Evolutionary conservation across 92 coral and sea anemone genomes (phyloP), one percentile per base, ranked within the genome.

Genomic region (Actinostola sp.): DNA sequence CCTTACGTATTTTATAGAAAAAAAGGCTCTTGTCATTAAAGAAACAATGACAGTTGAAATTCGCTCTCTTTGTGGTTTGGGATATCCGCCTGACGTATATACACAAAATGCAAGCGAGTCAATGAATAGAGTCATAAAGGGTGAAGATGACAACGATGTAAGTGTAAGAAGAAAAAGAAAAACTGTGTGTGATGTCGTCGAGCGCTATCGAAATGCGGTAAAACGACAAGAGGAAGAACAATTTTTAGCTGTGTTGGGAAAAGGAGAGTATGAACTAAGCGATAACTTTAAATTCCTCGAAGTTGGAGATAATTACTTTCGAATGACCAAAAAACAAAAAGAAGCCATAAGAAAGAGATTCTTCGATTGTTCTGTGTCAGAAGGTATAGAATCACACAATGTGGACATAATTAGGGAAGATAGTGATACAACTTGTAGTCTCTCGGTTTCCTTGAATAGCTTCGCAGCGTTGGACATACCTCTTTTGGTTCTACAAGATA

Each of bases 221-320:
- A 56, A 61, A 63, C 58, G 80, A 24, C 80, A 74, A 62, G 29
- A 70, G 62, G 62, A 67, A 59, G 41, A 77, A 34, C 75, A 77
- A 23, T 65, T 77, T 44, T 35, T 66, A 52, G 73, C 82, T 30
- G 44, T 77, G 14, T 46, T 77, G 25, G 53, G 59, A 19, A 77
- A 19, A 67, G 82, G 75, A 39, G 58, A 66, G 57, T 77, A 35
- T 52, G 39, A 53, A 66, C 39, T 77, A 19, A 43, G 31, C 48
- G 74, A 54, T 19, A 45, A 29, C 28, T 77, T 77, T 77, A 77
- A 77, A 45, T 59, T 23, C 13, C 42, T 65, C 25, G 66, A 77
- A 57, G 26, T 26, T 16, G 56, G 66, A 28, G 82, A 66, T 27
- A 15, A 35, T 26, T 67, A 41, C 21, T 78, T 39, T 20, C 61